Percentiles rank a stretch among this genome's conserved stretches.
Conservation (phyloP, 1,140 invertebrate genomes). For the Micrasema minimum region DNA sequence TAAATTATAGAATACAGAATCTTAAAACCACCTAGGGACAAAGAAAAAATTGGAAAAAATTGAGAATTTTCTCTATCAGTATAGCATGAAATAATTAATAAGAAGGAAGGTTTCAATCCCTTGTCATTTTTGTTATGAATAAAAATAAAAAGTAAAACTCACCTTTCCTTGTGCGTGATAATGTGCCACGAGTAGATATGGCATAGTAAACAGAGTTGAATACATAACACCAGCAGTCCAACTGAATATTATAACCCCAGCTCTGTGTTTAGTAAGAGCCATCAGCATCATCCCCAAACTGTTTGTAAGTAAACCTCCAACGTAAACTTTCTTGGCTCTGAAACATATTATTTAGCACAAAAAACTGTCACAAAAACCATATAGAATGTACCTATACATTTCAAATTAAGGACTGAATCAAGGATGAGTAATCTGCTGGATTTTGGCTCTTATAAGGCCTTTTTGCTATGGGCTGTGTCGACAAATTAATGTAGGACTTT, state of each 20-base stretch:
- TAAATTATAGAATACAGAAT: no score
- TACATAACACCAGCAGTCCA: conserved; percentile 96
- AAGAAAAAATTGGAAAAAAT: no score
- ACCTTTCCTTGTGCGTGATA: conserved; percentile 91
- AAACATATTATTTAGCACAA: conserved; percentile 51
- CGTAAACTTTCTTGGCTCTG: conserved; percentile 88
- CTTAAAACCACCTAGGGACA: no score
- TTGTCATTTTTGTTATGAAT: no score
- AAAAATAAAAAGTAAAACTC: conserved; percentile 57
- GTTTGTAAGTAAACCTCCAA: conserved; percentile 91
- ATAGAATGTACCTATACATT: background rate
- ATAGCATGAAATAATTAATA: no score
- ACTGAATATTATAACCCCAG: conserved; percentile 88
- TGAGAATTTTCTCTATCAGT: no score
- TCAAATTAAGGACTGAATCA: no score
- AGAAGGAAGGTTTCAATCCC: no score
- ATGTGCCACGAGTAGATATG: conserved; percentile 91
- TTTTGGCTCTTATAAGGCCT: no score
- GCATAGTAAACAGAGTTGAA: conserved; percentile 97
- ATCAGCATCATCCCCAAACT: conserved; percentile 89
- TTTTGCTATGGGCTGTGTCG: no score
- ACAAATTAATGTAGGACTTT: no score
- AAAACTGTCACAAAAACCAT: background rate
- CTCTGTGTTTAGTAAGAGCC: conserved; percentile 79
- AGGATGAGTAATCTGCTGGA: no score